Base-by-base conservation (phyloP, 2,797 vertebrate species). In the Sebastes trivittatus region DNA sequence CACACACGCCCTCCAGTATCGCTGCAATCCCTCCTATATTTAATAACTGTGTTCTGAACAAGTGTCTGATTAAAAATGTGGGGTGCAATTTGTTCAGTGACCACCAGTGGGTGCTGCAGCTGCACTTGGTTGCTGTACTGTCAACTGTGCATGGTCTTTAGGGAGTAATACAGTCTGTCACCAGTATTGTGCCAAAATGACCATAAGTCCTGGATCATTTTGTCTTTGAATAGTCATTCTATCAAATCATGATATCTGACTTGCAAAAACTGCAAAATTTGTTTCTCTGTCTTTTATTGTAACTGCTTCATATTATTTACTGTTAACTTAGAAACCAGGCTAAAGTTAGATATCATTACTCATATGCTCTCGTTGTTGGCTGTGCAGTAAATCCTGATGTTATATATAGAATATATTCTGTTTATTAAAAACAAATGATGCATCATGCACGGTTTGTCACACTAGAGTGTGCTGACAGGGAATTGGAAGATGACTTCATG, bases 71-170 rank as follows among this genome's bases (percentile, higher is more conserved):
- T 49, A 1, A 46, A 11, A 42, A 69, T 62, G 65, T 22, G 34
- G 23, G 4, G 25, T 49, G 32, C 66, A 82, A 66, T 85, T 78
- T 10, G 14, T 11, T 56, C 3, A 32, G 23, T 64, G 65, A 7
- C 88, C 92, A 91, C 76, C 54, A 89, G 90, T 64, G 83, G 89
- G 88, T 5, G 88, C 88, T 91, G 71, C 4, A 1, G 72, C 27
- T 11, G 61, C 64, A 75, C 11, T 16, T 61, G 7, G 4, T 46
- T 13, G 18, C 30, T 72, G 46, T 49, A 4, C 18, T 49, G 58
- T 34, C 5, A 30, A 9, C 6, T 64, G 5, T 58, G 46, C 29
- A 52, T n/a, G 59, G 9, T 4, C 8, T 38, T 32, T 6, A 7
- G 16, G 11, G 3, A n/a, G 32, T 64, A 22, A 30, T 7, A 16